These are phyloP conservation scores for Drosophila histrio DNA, from an alignment of 2,888 invertebrate genomes.

Conservation along the genomic window DNA sequence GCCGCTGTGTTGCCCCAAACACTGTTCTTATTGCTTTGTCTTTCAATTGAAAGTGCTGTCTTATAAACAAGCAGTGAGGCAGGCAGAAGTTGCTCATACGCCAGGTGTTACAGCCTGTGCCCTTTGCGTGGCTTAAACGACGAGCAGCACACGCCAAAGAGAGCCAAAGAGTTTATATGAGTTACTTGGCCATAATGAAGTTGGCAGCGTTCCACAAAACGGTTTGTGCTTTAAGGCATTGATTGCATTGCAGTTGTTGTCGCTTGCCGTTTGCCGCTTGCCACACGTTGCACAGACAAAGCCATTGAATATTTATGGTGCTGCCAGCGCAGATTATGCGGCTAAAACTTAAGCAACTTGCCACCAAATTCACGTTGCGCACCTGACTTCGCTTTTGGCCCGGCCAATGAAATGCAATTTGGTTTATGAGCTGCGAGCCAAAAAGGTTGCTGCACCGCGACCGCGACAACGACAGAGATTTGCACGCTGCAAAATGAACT, in stretches of 20 bases:
- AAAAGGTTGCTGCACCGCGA: constrained; percentile 47
- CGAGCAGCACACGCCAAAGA: constrained; percentile 41
- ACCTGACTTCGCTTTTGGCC: constrained; percentile 36
- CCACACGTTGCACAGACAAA: constrained; percentile 15
- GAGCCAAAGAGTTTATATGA: constrained; percentile 33
- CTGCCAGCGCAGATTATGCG: constrained; percentile 73
- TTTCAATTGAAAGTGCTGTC: constrained; percentile 24
- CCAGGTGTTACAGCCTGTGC: constrained; percentile 50
- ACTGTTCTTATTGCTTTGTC: constrained; percentile 14
- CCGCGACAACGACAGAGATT: constrained; percentile 47
- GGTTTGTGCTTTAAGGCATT: constrained; percentile 47
- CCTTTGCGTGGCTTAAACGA: constrained; percentile 61
- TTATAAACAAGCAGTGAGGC: not conserved
- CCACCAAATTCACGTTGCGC: constrained; percentile 44
- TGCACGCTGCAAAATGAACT: constrained; percentile 63
- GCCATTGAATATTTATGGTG: constrained; percentile 76
- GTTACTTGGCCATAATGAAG: constrained; percentile 61
- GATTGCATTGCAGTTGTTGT: constrained; percentile 29
- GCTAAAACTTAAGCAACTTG: constrained; percentile 74
- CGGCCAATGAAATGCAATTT: constrained; percentile 71
- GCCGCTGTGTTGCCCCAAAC: not conserved
- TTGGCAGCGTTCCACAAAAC: constrained; percentile 48
- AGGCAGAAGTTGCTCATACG: constrained; percentile 56
- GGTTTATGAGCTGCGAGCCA: constrained; percentile 67
- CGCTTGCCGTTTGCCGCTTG: not conserved